Evolutionary conservation across 1,140 invertebrate genomes (phyloP), one percentile per base, ranked within the genome.

Genomic region (Dinoponera quadriceps): DNA sequence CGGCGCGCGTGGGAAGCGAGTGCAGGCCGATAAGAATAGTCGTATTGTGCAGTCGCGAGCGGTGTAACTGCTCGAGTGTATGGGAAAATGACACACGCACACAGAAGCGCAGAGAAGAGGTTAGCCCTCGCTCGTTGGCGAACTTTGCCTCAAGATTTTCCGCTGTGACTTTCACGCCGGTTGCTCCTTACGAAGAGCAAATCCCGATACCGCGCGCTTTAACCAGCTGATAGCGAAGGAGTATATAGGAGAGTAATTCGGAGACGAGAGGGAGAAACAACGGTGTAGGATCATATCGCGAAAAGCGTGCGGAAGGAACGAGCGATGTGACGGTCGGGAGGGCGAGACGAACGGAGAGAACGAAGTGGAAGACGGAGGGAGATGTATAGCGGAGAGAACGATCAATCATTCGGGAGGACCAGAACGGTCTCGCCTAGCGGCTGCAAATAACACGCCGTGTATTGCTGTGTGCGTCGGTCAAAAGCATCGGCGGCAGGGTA

Each of bases 331-430:
- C 18, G 59, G 60, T 29, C 33, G 48, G 77, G 57, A n/a, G 59
- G 27, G 29, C 33, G 59, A 83, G 65, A 74, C 48, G 60, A 75
- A 83, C 29, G 20, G 72, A 77, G 60, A 63, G 60, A 29, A 63
- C 60, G 3, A 48, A 74, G 65, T 74, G 69, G 80, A 57, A 65
- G 82, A 51, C 44, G 55, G 51, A 80, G 51, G 69, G 63, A 57
- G 66, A 81, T 60, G 68, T 84, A 86, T 84, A 71, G 74, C 84
- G 84, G 84, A 84, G 87, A 85, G 83, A 88, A 84, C 88, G 88
- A 92, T 93, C 91, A 93, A 93, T 93, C 90, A 91, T 90, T 91
- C 83, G 83, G 55, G 81, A 89, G 85, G 88, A 90, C 88, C 85
- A 87, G 82, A 82, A 83, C 72, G 83, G 75, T 75, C 63, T 49